These are phyloP conservation scores for Lucinisca nassula DNA, from an alignment of 2,888 invertebrate genomes.

Conservation along the genomic window DNA sequence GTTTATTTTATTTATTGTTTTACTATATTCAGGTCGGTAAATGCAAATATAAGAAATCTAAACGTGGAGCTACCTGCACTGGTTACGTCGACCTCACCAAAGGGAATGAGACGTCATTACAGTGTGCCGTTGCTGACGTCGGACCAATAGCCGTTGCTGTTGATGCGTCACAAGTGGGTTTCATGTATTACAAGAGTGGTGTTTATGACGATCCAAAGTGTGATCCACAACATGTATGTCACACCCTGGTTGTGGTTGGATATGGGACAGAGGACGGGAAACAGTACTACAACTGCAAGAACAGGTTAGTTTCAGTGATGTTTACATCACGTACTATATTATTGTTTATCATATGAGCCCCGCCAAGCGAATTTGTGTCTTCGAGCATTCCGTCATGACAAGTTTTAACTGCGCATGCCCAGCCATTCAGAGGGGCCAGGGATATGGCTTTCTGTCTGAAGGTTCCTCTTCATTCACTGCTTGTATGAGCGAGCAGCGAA, in stretches of 20 bases:
- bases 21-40: constrained; percentile 30
- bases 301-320: no score
- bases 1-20: not conserved
- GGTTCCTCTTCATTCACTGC: no score
- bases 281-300: constrained; percentile 69
- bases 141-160: constrained; percentile 68
- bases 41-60: constrained; percentile 50
- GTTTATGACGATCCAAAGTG: constrained; percentile 67
- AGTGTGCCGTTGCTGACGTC: constrained; percentile 52
- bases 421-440: no score
- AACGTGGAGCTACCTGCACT: constrained; percentile 63
- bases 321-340: no score
- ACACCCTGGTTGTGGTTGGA: constrained; percentile 65
- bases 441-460: no score
- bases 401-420: no score
- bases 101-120: constrained; percentile 67
- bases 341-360: no score
- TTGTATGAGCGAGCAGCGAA: no score
- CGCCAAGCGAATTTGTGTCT: no score
- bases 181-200: constrained; percentile 65
- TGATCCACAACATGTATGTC: constrained; percentile 35
- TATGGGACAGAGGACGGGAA: constrained; percentile 64
- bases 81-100: constrained; percentile 64
- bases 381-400: no score
- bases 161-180: constrained; percentile 47